Percentiles rank a stretch among this genome's conserved stretches.
phyloP scores from a whole-genome alignment of 2,888 invertebrate genomes.

The Hedychridium roseum region DNA sequence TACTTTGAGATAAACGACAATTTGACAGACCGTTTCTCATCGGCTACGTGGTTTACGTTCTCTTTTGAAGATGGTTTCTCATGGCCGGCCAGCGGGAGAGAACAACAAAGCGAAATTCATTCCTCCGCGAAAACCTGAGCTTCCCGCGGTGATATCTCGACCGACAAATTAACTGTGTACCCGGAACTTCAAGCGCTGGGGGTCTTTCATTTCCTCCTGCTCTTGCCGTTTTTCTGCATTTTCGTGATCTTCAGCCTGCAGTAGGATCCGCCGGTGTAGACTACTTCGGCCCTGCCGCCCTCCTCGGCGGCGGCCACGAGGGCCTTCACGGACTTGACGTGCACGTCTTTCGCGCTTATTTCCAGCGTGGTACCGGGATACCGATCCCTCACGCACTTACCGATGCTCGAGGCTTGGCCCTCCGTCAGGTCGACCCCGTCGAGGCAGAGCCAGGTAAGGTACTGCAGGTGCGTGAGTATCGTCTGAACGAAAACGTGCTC shows the following conservation, averaged over 20 bases:
- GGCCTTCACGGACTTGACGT: conserved; percentile 56
- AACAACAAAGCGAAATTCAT: too few species aligned
- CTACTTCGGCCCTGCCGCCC: conserved; percentile 57
- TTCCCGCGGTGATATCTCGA: too few species aligned
- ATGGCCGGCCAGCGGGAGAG: too few species aligned
- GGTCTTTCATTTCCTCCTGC: conserved; percentile 43
- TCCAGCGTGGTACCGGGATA: conserved; percentile 58
- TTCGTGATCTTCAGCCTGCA: conserved; percentile 54
- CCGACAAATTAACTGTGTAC: too few species aligned
- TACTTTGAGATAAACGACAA: too few species aligned
- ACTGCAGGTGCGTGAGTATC: conserved; percentile 53
- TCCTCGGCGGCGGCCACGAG: conserved; percentile 58
- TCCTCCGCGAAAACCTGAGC: too few species aligned
- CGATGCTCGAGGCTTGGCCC: conserved; percentile 54
- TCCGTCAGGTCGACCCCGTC: conserved; percentile 58
- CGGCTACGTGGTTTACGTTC: too few species aligned
- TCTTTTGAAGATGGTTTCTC: too few species aligned
- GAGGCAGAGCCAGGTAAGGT: conserved; percentile 59
- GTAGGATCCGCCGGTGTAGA: conserved; percentile 56
- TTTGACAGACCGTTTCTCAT: too few species aligned
- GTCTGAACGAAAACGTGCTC: conserved; percentile 61
- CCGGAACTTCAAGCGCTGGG: too few species aligned
- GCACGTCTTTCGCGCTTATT: conserved; percentile 59
- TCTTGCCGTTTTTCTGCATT: conserved; percentile 48
- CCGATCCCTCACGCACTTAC: conserved; percentile 60